Conservation (phyloP, 2,797 vertebrate species). For the Alca torda region DNA sequence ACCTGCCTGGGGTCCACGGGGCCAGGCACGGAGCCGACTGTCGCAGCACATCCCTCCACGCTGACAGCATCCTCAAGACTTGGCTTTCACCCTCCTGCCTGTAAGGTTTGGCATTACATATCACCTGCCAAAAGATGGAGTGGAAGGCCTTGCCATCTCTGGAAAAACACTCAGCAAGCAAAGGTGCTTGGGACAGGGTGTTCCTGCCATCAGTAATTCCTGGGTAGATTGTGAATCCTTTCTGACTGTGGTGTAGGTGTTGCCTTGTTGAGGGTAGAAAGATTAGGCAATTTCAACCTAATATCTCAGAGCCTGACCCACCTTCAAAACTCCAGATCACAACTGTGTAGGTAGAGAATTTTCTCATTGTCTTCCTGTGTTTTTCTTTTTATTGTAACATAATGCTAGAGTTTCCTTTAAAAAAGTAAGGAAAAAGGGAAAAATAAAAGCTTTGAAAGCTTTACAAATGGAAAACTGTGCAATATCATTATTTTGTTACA, state of each 20-base stretch:
- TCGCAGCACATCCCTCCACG: not conserved
- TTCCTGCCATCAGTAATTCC: not conserved
- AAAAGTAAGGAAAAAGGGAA: fast-evolving
- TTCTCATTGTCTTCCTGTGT: fast-evolving
- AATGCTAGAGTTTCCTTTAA: not conserved
- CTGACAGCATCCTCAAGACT: constrained; percentile 25
- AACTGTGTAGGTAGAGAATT: not conserved
- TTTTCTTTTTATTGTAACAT: fast-evolving
- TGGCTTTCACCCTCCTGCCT: not conserved
- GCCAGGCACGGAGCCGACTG: not conserved
- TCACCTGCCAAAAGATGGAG: not conserved
- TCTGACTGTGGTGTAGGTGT: fast-evolving
- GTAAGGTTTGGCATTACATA: not conserved
- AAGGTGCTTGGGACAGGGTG: not conserved
- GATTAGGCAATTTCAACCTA: fast-evolving
- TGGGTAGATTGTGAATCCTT: not conserved
- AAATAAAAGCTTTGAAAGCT: not conserved
- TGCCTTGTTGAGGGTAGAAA: not conserved
- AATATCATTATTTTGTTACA: not conserved
- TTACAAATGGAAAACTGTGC: fast-evolving
- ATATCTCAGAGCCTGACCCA: not conserved
- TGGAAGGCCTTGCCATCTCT: not conserved
- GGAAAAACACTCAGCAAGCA: not conserved
- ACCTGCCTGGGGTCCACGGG: not conserved
- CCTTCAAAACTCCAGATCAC: not conserved